Conservation (phyloP, 2,113 vertebrate genomes). For the Pelusios castaneus region DNA sequence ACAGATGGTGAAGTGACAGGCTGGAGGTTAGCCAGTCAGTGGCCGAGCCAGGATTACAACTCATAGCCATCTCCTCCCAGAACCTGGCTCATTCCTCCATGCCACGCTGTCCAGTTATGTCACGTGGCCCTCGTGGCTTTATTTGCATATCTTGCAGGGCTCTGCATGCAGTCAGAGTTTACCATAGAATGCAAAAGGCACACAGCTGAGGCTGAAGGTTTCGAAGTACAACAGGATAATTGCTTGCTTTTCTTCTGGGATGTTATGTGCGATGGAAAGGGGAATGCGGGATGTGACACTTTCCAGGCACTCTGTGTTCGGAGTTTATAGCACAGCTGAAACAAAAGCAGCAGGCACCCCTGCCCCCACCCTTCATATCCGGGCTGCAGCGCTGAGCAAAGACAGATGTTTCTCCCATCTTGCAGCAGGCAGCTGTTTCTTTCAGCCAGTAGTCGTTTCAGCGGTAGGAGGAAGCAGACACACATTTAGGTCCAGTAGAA, state of each 20-base stretch:
- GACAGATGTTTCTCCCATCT: constrained; percentile 31
- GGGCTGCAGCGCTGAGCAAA: background rate
- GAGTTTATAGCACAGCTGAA: background rate
- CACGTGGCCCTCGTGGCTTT: background rate
- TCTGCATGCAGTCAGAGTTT: background rate
- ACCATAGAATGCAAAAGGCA: background rate
- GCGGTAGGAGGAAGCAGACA: background rate
- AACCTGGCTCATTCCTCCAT: rapidly evolving
- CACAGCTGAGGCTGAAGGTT: background rate
- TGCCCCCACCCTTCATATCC: background rate
- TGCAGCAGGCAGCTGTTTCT: background rate
- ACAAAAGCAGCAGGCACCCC: background rate
- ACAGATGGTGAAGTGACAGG: background rate
- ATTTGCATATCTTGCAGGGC: background rate
- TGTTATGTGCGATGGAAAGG: background rate
- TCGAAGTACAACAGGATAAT: background rate
- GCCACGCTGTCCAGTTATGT: background rate
- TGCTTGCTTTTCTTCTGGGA: background rate
- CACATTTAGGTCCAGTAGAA: background rate
- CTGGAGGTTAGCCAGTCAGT: rapidly evolving
- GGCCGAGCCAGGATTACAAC: background rate
- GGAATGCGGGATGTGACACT: background rate
- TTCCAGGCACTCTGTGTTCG: rapidly evolving
- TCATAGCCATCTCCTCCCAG: background rate
- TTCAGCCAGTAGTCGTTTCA: constrained; percentile 4